These are phyloP conservation scores for Corythoichthys haematopterus DNA, from an alignment of 2,113 vertebrate genomes.

Conservation along the genomic window DNA sequence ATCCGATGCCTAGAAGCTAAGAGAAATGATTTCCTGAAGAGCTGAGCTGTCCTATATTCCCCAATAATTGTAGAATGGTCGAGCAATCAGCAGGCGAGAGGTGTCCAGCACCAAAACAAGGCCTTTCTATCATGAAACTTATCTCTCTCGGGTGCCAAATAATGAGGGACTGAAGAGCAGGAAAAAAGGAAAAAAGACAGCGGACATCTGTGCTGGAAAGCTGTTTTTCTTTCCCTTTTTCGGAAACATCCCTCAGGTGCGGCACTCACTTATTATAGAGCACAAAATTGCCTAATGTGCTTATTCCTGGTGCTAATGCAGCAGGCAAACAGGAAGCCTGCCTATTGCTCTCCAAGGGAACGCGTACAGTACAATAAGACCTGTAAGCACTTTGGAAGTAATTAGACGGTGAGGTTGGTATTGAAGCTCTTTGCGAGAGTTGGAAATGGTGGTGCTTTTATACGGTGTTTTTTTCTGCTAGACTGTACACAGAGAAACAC, in stretches of 20 bases:
- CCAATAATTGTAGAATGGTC: slow-evolving; percentile 60
- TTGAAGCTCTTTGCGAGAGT: slow-evolving; percentile 30
- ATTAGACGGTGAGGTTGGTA: slow-evolving; percentile 61
- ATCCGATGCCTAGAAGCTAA: slow-evolving; percentile 28
- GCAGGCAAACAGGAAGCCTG: slow-evolving; percentile 57
- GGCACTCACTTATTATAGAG: slow-evolving; percentile 65
- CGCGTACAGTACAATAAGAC: slow-evolving; percentile 58
- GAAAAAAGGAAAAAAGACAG: slow-evolving; percentile 2
- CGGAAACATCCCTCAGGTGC: slow-evolving; percentile 63
- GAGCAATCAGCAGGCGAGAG: slow-evolving; percentile 32
- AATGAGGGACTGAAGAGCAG: slow-evolving; percentile 2
- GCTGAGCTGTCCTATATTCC: slow-evolving; percentile 23
- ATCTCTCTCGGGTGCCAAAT: slow-evolving; percentile 12
- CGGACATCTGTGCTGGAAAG: slow-evolving; percentile 23
- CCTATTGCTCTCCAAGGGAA: slow-evolving; percentile 50
- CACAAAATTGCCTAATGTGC: slow-evolving; percentile 69
- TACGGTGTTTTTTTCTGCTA: not conserved
- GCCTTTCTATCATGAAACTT: slow-evolving; percentile 23
- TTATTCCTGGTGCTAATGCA: slow-evolving; percentile 66
- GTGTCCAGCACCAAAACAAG: slow-evolving; percentile 4
- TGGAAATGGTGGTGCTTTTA: not conserved
- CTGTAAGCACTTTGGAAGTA: slow-evolving; percentile 73
- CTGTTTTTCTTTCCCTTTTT: slow-evolving; percentile 51
- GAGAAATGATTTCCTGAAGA: slow-evolving; percentile 43
- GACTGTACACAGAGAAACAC: not conserved